Percentiles rank a stretch among this genome's conserved stretches.
Conservation (phyloP, 2,113 vertebrate species). For the Tupaia chinensis region DNA sequence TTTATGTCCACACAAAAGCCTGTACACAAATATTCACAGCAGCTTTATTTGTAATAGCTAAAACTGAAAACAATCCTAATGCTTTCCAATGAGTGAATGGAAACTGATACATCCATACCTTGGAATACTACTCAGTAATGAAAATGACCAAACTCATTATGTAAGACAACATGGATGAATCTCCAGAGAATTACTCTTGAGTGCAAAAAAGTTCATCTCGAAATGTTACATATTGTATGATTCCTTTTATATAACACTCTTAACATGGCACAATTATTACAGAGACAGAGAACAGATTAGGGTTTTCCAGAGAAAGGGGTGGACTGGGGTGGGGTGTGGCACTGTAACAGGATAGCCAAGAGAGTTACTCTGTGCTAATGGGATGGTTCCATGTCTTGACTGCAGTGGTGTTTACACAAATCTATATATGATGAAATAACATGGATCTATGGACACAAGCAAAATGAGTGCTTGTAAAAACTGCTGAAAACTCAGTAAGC, state of each 20-base stretch:
- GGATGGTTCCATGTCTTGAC: neutral
- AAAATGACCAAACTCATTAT: neutral
- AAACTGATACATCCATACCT: neutral
- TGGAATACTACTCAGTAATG: neutral
- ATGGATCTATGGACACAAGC: neutral
- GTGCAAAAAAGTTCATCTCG: conserved; percentile 16
- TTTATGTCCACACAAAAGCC: neutral
- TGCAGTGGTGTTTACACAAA: neutral
- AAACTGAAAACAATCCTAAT: neutral
- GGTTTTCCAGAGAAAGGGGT: neutral
- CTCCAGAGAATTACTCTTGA: neutral
- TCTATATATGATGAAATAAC: neutral
- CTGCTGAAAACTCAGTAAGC: neutral
- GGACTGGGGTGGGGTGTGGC: neutral
- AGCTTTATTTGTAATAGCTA: neutral
- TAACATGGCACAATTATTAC: neutral
- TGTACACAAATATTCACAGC: neutral
- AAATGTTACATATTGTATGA: neutral
- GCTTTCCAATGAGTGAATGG: neutral
- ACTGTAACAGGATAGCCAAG: neutral
- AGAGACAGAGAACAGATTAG: conserved; percentile 10
- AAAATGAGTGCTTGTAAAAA: conserved; percentile 12
- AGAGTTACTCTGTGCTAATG: conserved; percentile 27
- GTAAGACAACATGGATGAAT: neutral
- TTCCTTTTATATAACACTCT: neutral